Evolutionary conservation across 2,797 vertebrate genomes (phyloP), one percentile per base, ranked within the genome.

Genomic region (Ptychobarbus kaznakovi): DNA sequence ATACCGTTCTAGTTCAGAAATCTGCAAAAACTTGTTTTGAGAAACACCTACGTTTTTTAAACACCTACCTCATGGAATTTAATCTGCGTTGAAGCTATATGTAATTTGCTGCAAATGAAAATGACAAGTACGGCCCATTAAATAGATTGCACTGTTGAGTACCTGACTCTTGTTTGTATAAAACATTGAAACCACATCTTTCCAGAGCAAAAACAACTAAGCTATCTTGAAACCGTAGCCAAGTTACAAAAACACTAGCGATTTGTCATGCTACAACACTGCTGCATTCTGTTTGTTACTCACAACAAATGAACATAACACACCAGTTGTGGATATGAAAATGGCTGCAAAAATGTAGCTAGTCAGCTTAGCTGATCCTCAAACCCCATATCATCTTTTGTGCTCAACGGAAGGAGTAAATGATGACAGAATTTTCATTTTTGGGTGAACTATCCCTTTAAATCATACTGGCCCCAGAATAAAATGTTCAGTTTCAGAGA

Each of bases 401-500:
- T 16, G 61, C 61, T 65, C 25, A 65, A 18, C 1, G 3, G 13
- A 28, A 63, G 61, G 11, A 63, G 61, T 32, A 65, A 65, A 65
- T 7, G n/a, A n/a, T n/a, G 61, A 65, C 56, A 58, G 8, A 4
- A 65, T 16, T 18, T 65, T 35, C 1, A 16, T 32, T 32, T 35
- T 65, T 32, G 28, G 25, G 63, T 16, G 63, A 16, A 65, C 63
- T 65, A 8, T 32, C 28, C 63, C 63, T 74, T 74, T 58, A 32
- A 68, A n/a, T 32, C 22, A 51, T 38, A n/a, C 22, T 20, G 22
- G 51, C 65, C 63, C 42, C 18, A 32, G 25, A 69, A 69, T 38
- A 35, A 20, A 82, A 82, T 75, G 56, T 65, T 84, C 7, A n/a
- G 35, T 70, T 78, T 40, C n/a, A 44, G 25, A 72, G 51, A 72